Conservation (phyloP, 2,113 vertebrate species). For the human region GRCh38 chr17:77640501-77641000, state of each 20-base stretch:
- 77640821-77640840: neutral
- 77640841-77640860: neutral
- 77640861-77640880: no score
- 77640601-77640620: neutral
- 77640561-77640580: neutral
- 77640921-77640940: no score
- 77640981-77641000: neutral
- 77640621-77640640: neutral
- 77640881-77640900: neutral
- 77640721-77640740: neutral
- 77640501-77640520: rapidly evolving
- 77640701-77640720: neutral
- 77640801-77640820: rapidly evolving
- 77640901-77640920: neutral
- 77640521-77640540: neutral
- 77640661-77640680: neutral
- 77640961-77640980: neutral
- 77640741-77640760: rapidly evolving
- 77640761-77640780: rapidly evolving
- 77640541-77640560: neutral
- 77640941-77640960: no score
- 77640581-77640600: rapidly evolving
- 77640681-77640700: neutral
- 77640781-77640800: neutral
- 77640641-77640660: neutral